Conservation (phyloP, 35 echinoderm and acorn worm species). For the Heliocidaris erythrogramma region DNA sequence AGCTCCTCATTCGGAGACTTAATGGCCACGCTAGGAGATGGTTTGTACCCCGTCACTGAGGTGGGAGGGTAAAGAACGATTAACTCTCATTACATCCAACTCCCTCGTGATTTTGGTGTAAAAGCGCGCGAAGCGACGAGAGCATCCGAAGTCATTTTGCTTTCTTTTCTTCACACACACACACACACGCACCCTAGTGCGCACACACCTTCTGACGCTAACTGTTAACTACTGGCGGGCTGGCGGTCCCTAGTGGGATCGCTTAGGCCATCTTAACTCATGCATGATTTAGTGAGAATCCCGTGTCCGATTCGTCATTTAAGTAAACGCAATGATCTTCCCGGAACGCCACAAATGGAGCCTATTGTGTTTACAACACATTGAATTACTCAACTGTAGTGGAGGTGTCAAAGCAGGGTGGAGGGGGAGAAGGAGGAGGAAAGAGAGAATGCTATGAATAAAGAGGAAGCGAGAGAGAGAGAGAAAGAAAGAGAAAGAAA, state of each 20-base stretch:
- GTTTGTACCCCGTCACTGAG: background rate
- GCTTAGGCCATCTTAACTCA: background rate
- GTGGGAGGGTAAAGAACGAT: conserved; percentile 24
- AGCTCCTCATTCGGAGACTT: background rate
- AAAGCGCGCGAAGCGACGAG: background rate
- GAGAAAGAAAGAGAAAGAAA: background rate
- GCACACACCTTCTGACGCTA: background rate
- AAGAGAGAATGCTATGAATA: background rate
- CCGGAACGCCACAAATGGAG: background rate
- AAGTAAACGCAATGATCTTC: conserved; percentile 16
- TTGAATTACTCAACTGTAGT: conserved; percentile 4
- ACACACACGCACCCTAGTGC: background rate
- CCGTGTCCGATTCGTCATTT: conserved; percentile 25
- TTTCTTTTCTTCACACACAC: background rate
- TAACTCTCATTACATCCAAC: conserved; percentile 43
- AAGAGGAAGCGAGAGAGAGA: background rate
- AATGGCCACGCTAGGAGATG: background rate
- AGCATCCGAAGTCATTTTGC: background rate
- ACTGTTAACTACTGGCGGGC: background rate
- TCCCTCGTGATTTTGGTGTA: conserved; percentile 34
- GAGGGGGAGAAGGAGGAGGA: background rate
- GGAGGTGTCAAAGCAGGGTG: background rate
- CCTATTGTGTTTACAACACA: conserved; percentile 31
- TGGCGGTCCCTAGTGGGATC: background rate
- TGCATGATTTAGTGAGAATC: conserved; percentile 41